Percentiles rank a stretch among this genome's conserved stretches.
Evolutionary conservation across 2,797 vertebrate species (phyloP).

Genomic region (Mus caroli): DNA sequence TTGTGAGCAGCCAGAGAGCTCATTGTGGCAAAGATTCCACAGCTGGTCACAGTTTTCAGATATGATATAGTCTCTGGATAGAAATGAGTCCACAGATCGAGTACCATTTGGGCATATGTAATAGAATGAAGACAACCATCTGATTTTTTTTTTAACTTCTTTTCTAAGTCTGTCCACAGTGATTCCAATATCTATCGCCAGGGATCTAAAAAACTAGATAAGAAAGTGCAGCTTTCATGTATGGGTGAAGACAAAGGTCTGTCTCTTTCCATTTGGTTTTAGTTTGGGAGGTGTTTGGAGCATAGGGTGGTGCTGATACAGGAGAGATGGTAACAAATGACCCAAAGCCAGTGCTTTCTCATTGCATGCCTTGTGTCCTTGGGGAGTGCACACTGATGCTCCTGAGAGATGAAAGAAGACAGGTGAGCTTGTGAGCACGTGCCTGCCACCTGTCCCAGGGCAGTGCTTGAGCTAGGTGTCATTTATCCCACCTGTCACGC

Average conservation of each 20-base stretch:
- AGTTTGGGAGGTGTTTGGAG: slow-evolving; percentile 61
- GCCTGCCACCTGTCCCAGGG: slow-evolving; percentile 78
- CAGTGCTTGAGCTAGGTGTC: slow-evolving; percentile 74
- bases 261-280: slow-evolving; percentile 63
- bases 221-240: not conserved
- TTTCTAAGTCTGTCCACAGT: slow-evolving; percentile 47
- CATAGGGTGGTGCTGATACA: slow-evolving; percentile 57
- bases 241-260: slow-evolving; percentile 63
- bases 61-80: not conserved
- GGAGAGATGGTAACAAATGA: slow-evolving; percentile 77
- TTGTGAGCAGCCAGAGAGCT: not conserved
- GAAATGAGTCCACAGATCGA: not conserved
- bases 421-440: slow-evolving; percentile 76
- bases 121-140: not conserved
- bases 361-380: slow-evolving; percentile 77
- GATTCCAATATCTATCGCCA: slow-evolving; percentile 44
- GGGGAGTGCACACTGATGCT: slow-evolving; percentile 84
- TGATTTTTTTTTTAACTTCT: not conserved
- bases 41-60: not conserved
- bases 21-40: not conserved
- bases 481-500: slow-evolving; percentile 84
- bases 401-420: slow-evolving; percentile 84
- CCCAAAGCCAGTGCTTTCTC: slow-evolving; percentile 68
- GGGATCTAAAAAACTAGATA: slow-evolving; percentile 1
- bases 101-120: not conserved